phyloP scores from a whole-genome alignment of 2,113 vertebrate species.

The Cavia aperea region DNA sequence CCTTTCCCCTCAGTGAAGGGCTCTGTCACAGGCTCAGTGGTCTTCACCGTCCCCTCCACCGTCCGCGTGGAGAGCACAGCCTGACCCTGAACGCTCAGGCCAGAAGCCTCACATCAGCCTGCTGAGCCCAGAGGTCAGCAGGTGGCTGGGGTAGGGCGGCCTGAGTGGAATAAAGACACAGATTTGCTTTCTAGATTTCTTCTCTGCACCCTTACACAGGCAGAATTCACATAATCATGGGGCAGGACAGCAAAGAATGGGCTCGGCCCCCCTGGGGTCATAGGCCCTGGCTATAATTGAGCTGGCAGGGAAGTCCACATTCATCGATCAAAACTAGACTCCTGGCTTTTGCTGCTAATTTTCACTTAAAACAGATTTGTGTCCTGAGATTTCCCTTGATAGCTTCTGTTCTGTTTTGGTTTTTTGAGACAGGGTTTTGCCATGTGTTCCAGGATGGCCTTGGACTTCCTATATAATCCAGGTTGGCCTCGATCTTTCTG shows the following conservation, averaged over 20 bases:
- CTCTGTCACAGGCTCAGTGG: neutral
- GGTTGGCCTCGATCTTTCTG: neutral
- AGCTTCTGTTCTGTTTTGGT: neutral
- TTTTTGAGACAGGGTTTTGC: neutral
- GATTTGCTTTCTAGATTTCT: neutral
- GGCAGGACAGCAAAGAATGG: neutral
- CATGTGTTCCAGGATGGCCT: neutral
- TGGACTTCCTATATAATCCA: neutral
- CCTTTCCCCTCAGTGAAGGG: neutral
- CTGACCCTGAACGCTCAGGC: neutral
- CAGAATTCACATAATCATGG: neutral
- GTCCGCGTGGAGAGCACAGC: neutral
- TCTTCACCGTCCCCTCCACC: neutral
- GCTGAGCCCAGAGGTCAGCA: neutral
- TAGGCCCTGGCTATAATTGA: neutral
- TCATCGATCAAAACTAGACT: neutral
- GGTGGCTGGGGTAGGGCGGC: neutral
- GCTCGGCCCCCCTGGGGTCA: neutral
- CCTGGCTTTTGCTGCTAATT: neutral
- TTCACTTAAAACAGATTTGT: neutral
- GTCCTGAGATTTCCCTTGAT: neutral
- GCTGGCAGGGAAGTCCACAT: neutral
- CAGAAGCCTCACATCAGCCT: neutral
- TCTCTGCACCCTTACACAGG: neutral
- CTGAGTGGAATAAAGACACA: constrained; percentile 61